These are phyloP conservation scores for Drosophila nigrodunni DNA, from an alignment of 1,140 invertebrate genomes.

Conservation along the genomic window DNA sequence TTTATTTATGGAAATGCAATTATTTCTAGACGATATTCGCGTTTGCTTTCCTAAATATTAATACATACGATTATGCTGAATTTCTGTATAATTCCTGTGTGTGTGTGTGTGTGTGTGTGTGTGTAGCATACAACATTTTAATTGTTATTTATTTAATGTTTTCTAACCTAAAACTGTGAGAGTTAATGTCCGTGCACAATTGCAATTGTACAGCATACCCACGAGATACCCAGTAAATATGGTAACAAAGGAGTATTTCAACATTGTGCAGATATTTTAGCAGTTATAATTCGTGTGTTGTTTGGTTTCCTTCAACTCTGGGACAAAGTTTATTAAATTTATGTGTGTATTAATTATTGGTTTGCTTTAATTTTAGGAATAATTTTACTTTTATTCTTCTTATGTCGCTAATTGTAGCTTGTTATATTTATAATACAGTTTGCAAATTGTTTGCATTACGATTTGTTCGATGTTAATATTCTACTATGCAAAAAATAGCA, in stretches of 20 bases:
- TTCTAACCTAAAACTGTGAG: slow-evolving; percentile 10
- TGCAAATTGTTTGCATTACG: slow-evolving; percentile 15
- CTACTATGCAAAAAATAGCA: background rate
- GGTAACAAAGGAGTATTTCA: background rate
- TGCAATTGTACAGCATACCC: slow-evolving; percentile 3
- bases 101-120: slow-evolving; percentile 15
- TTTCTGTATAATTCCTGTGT: slow-evolving; percentile 34
- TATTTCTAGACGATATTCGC: slow-evolving; percentile 34
- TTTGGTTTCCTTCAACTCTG: slow-evolving; percentile 4
- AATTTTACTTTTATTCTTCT: slow-evolving; percentile 20
- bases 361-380: slow-evolving; percentile 12
- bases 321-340: slow-evolving; percentile 25
- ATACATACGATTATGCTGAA: slow-evolving; percentile 51
- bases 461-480: slow-evolving; percentile 1
- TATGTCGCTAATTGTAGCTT: slow-evolving; percentile 15
- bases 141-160: background rate
- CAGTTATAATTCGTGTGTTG: slow-evolving; percentile 12
- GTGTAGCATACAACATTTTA: slow-evolving; percentile 18
- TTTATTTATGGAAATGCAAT: slow-evolving; percentile 48
- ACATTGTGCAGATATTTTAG: slow-evolving; percentile 17
- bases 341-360: slow-evolving; percentile 25
- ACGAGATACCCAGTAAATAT: background rate
- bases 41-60: slow-evolving; percentile 44
- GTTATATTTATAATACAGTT: slow-evolving; percentile 49
- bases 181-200: slow-evolving; percentile 31